Base-by-base conservation (phyloP, 2,113 vertebrate species). In the Halichoerus grypus region DNA sequence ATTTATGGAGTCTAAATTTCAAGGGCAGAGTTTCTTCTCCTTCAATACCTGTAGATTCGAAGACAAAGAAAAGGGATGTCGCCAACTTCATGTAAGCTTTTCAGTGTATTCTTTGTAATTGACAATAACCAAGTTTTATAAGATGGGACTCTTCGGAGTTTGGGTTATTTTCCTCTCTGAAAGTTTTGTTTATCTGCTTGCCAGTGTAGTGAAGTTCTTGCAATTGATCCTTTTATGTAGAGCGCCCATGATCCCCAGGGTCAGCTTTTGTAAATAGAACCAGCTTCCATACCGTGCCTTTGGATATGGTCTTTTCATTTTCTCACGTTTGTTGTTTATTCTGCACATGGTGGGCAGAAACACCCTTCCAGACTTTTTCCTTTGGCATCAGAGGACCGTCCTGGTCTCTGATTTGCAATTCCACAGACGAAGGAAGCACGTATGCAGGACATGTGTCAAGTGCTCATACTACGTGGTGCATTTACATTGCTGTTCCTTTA, bases 1-100 rank as follows among this genome's bases (percentile, higher is more conserved):
- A 46, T 53, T 63, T 74, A 89, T n/a, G 61, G 28, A 95, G 49
- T 82, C 65, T 88, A 65, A 91, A 95, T 80, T 86, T 96, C 39
- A 95, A 72, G 77, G 49, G 13, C 49, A 77, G 53, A 87, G 63
- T 72, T 84, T 82, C 46, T 95, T 96, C 55, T n/a, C 21, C 36
- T 59, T 10, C 61, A 71, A 18, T 46, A 84, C 19, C 46, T 39
- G 42, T 90, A 74, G 65, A 61, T 91, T 57, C 24, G 51, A 95
- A 95, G 85, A 74, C 26, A 36, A 51, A 83, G 33, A 57, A 94
- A 77, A 84, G n/a, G 26, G 36, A 93, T 28, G 6, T 69, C 36
- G 51, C 7, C 22, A 80, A 61, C 14, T 42, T 95, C 26, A 55
- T 36, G 57, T 57, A 59, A 88, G 46, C 49, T 55, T 72, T 88